These are phyloP conservation scores for Cnemophilus loriae DNA, from an alignment of 2,113 vertebrate genomes.

Conservation along the genomic window DNA sequence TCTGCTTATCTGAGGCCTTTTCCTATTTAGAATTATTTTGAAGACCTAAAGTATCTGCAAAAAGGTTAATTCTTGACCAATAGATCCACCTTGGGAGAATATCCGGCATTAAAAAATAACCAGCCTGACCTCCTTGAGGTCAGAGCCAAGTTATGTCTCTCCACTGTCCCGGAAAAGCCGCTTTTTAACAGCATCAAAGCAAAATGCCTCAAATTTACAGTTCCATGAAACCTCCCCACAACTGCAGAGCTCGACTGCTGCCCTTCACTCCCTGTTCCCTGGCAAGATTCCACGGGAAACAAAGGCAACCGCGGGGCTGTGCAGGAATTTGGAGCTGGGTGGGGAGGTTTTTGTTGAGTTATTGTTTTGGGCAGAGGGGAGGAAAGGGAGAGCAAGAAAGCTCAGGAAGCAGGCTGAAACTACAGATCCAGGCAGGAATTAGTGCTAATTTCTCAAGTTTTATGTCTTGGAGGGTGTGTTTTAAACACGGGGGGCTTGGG, in stretches of 20 bases:
- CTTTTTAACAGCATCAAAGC: conserved; percentile 50
- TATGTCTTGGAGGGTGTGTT: not conserved
- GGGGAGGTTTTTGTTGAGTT: not conserved
- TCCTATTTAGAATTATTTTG: not conserved
- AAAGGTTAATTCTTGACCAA: not conserved
- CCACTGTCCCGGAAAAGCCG: not conserved
- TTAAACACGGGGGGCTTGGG: not conserved
- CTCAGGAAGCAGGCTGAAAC: not conserved
- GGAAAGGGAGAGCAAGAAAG: not conserved
- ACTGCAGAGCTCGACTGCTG: not conserved
- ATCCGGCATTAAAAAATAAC: not conserved
- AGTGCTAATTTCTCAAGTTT: not conserved
- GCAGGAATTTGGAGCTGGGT: conserved; percentile 45
- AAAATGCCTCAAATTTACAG: conserved; percentile 51
- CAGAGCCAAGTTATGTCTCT: not conserved
- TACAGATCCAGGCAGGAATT: not conserved
- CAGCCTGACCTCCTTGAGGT: not conserved
- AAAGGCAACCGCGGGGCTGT: conserved; percentile 23
- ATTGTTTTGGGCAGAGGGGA: conserved; percentile 34
- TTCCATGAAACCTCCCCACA: conserved; percentile 40
- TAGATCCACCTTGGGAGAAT: not conserved
- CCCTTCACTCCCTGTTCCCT: conserved; percentile 43
- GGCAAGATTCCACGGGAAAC: conserved; percentile 45
- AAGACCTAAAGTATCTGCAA: not conserved
- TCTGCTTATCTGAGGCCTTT: not conserved